Conservation (phyloP, 2,113 vertebrate species). For the Rhea americana region DNA sequence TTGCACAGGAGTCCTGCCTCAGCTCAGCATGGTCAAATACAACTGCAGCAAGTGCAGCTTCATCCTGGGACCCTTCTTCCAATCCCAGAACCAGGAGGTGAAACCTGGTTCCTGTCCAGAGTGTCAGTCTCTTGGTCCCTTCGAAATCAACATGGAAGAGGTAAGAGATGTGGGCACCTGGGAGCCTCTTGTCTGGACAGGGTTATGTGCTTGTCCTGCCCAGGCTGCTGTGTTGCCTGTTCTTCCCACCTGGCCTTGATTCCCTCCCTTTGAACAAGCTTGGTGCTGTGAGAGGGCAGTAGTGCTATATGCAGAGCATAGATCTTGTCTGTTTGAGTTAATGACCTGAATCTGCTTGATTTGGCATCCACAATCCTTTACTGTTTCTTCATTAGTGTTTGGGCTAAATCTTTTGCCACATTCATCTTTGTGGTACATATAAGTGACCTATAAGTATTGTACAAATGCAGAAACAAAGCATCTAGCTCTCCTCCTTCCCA, state of each 20-base stretch:
- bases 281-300: neutral
- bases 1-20: slow-evolving; percentile 93
- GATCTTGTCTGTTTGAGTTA: neutral
- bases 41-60: slow-evolving; percentile 97
- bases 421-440: neutral
- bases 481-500: neutral
- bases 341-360: neutral
- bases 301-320: neutral
- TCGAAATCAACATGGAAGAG: slow-evolving; percentile 99
- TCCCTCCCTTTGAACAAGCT: neutral
- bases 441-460: neutral
- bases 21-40: slow-evolving; percentile 97
- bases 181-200: neutral
- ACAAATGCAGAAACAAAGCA: neutral
- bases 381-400: neutral
- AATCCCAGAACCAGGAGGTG: slow-evolving; percentile 98
- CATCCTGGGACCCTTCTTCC: slow-evolving; percentile 93
- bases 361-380: neutral
- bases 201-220: neutral
- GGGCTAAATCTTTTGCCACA: neutral
- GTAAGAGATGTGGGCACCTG: slow-evolving; percentile 68
- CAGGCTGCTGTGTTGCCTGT: neutral
- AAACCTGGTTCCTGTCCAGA: slow-evolving; percentile 96
- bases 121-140: slow-evolving; percentile 93
- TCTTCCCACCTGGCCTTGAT: neutral